A percentile compares a stretch with the other conserved stretches of the same genome.
These are phyloP conservation scores for Onchidella celtica DNA, from an alignment of 2,888 invertebrate genomes.

Conservation along the genomic window DNA sequence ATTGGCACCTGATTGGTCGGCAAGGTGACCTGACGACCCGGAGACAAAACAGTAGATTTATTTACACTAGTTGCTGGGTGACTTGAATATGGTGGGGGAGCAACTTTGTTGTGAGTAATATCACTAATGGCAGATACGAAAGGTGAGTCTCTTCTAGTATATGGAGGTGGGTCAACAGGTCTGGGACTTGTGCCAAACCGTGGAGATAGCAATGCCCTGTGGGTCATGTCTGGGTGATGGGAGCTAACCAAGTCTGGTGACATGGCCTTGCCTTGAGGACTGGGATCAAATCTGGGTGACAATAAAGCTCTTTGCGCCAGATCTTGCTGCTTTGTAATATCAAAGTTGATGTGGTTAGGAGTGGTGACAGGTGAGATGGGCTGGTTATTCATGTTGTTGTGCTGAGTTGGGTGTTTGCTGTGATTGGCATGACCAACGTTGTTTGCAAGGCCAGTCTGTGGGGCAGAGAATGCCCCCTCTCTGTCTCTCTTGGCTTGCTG, in stretches of 20 bases:
- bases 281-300: conserved; percentile 24
- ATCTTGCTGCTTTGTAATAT: not conserved
- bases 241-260: not conserved
- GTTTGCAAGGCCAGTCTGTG: not conserved
- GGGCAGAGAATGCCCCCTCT: not conserved
- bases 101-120: not conserved
- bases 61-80: too few species aligned
- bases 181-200: not conserved
- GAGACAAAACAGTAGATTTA: not conserved
- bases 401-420: not conserved
- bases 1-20: not conserved
- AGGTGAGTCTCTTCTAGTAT: not conserved
- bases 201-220: conserved; percentile 31
- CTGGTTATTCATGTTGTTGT: not conserved
- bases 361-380: not conserved
- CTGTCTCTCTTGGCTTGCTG: conserved; percentile 11
- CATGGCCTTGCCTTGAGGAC: not conserved
- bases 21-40: not conserved
- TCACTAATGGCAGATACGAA: too few species aligned
- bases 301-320: conserved; percentile 11
- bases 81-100: not conserved
- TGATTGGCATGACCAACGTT: not conserved
- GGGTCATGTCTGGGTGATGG: not conserved
- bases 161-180: not conserved
- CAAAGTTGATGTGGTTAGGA: not conserved